Evolutionary conservation across 2,888 invertebrate species (phyloP).

Genomic region (Thysanoteuthis rhombus): DNA sequence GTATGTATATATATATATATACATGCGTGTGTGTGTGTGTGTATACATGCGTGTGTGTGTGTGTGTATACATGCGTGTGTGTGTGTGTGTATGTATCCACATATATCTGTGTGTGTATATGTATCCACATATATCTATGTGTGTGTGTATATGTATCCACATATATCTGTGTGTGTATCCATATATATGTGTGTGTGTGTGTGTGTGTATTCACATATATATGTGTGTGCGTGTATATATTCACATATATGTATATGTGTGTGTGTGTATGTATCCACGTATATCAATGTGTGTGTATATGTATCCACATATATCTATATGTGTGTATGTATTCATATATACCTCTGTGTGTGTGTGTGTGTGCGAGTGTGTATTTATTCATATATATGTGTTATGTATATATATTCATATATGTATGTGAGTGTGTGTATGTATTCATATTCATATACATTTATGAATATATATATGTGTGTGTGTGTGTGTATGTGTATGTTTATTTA

Average conservation of each 20-base stretch:
- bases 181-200: background rate
- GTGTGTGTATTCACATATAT: no score
- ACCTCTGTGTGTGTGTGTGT: no score
- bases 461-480: background rate
- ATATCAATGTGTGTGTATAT: no score
- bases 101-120: background rate
- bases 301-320: background rate
- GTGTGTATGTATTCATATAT: background rate
- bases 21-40: background rate
- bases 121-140: no score
- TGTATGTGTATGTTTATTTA: background rate
- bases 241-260: background rate
- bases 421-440: no score
- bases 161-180: no score
- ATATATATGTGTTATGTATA: background rate
- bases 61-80: background rate
- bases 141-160: background rate
- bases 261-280: no score
- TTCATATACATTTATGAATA: background rate
- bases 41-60: background rate
- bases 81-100: no score
- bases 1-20: background rate
- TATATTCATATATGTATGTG: background rate
- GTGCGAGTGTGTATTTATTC: no score
- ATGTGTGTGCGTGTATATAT: no score